Base-by-base conservation (phyloP, 2,113 vertebrate genomes). In the Dipodomys spectabilis region DNA sequence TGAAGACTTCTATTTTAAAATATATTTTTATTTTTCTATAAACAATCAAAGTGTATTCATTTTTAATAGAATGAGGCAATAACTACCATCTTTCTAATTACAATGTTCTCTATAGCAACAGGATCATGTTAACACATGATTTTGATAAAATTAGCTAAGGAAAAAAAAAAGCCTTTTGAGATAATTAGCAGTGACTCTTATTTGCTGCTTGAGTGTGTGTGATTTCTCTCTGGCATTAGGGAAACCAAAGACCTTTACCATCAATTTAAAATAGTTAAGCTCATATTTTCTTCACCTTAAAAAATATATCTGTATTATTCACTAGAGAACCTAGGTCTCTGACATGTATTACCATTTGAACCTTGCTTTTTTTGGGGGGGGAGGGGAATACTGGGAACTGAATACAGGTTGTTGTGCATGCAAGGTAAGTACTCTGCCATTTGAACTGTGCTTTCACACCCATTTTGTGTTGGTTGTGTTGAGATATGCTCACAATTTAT, bases 101-200 rank as follows among this genome's bases (percentile, higher is more conserved):
- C 85, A 27, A n/a, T 93, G 9, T 64, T 73, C 64, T 88, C 15
- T 68, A 95, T 86, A 90, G 32, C 22, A 93, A 8, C 86, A 92
- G 90, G 35, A 8, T 69, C 49, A 74, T 35, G 78, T 45, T 64
- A 22, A 20, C 73, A 60, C 16, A 83, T 57, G 57, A 83, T 94
- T 92, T 95, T 45, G 23, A 83, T 75, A 80, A 93, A 82, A 87
- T 62, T 67, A 86, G 9, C 45, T 20, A 89, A 79, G 62, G 87
- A 78, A 68, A 78, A 72, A 78, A 72, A 84, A 71, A 93, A n/a
- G 86, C 72, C 64, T 39, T 39, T 4, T 86, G 39, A 60, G 45
- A 44, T 86, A 80, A 85, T 95, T 92, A 87, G 18, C 15, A 82
- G 9, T 72, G 79, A 68, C n/a, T 73, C 35, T 64, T 78, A 92